Evolutionary conservation across 2,888 invertebrate genomes (phyloP), one percentile per base, ranked within the genome.

Genomic region (Antheraea assamensis): DNA sequence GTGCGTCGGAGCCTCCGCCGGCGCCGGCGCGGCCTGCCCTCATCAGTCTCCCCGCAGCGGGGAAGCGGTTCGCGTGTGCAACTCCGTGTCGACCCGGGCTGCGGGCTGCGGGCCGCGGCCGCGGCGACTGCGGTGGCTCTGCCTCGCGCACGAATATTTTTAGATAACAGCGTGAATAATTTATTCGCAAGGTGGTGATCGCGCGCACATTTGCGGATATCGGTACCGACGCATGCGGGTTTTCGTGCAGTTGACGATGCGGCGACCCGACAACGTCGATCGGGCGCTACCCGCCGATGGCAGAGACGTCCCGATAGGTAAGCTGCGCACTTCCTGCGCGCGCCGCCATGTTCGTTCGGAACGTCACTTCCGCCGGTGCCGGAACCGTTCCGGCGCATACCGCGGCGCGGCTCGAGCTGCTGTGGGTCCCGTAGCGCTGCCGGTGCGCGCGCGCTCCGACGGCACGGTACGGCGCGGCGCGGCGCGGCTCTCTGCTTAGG

Each of bases 281-380:
- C 84, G 85, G 84, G 86, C 85, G 85, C 85, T 79, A 81, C 83
- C 85, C 83, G 87, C 84, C 86, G 88, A 81, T 84, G 87, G 83
- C 88, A 87, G 87, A 92, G 91, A 90, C 90, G 90, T 93, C 92
- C 92, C 91, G 91, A 88, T 92, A 92, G 94, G 94, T 93, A 92
- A 94, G 94, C 94, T 94, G 94, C 94, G 94, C 94, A 94, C 92
- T 94, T 94, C 93, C 94, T 94, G 94, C 93, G 91, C 90, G 88
- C 92, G 93, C 92, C 93, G 93, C 93, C 94, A 93, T 93, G 90
- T 93, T 94, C 93, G 88, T 90, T 84, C 86, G 88, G 88, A 88
- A 90, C 93, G 93, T 93, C 93, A 93, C 92, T 92, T 93, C 93
- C 93, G 91, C 86, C 88, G 87, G 85, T 88, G 87, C 90, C 90